These are phyloP conservation scores for Micrasema longulum DNA, from an alignment of 1,140 invertebrate genomes.

Conservation along the genomic window DNA sequence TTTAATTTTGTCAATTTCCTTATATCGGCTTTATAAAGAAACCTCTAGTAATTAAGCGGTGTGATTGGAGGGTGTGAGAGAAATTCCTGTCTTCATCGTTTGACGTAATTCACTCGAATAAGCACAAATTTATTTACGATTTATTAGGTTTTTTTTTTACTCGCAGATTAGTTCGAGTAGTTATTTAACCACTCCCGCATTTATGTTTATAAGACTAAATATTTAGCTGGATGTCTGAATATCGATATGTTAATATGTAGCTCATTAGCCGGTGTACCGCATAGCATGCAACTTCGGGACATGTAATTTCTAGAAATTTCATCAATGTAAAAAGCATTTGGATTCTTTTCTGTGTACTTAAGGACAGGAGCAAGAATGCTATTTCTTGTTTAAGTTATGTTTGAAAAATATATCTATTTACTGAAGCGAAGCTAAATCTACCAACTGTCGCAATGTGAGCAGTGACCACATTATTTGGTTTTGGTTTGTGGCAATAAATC, in stretches of 20 bases:
- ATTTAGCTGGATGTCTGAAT: conserved; percentile 8
- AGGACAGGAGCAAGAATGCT: conserved; percentile 4
- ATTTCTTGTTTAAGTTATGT: conserved; percentile 50
- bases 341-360: conserved; percentile 36
- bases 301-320: conserved; percentile 4
- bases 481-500: conserved; percentile 53
- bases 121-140: conserved; percentile 36
- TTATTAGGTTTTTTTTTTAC: conserved; percentile 35
- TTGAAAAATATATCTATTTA: conserved; percentile 51
- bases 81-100: conserved; percentile 13
- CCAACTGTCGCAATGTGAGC: conserved; percentile 38
- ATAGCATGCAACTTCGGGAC: not conserved
- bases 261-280: not conserved
- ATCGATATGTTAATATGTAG: no score
- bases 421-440: conserved; percentile 21
- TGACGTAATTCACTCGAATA: conserved; percentile 26
- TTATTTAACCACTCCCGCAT: conserved; percentile 12
- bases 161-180: conserved; percentile 25
- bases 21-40: conserved; percentile 8
- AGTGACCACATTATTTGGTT: conserved; percentile 44
- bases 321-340: conserved; percentile 12
- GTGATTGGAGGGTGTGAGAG: conserved; percentile 16
- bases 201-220: conserved; percentile 26
- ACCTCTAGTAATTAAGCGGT: conserved; percentile 15
- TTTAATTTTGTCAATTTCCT: conserved; percentile 11